A percentile compares a stretch with the other conserved stretches of the same genome.
Conservation (phyloP, 2,888 invertebrate species). For the Zeuzera pyrina region DNA sequence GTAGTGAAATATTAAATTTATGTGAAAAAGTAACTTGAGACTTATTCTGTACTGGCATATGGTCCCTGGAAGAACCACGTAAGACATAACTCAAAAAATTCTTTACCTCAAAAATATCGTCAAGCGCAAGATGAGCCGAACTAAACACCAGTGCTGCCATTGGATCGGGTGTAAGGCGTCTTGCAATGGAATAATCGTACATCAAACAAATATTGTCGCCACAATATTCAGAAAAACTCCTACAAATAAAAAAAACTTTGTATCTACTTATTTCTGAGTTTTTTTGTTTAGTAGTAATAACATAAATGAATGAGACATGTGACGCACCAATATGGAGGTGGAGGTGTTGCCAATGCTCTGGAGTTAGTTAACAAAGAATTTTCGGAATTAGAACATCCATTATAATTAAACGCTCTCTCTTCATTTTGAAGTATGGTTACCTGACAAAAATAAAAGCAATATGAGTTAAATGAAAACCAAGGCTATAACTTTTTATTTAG, state of each 20-base stretch:
- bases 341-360: conserved; percentile 34
- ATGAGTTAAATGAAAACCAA: neutral
- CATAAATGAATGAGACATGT: no score
- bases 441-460: conserved; percentile 19
- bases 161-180: conserved; percentile 59
- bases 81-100: no score
- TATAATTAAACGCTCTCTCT: conserved; percentile 54
- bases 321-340: conserved; percentile 54
- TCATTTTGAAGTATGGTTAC: conserved; percentile 59
- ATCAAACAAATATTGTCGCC: conserved; percentile 81
- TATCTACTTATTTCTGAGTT: no score
- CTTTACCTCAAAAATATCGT: conserved; percentile 84
- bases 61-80: no score
- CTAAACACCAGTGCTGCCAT: conserved; percentile 77
- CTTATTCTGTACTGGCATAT: no score
- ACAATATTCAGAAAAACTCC: conserved; percentile 76
- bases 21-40: no score
- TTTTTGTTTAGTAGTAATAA: no score
- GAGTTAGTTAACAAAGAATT: conserved; percentile 41
- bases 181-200: conserved; percentile 78
- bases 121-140: conserved; percentile 78
- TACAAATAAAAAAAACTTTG: no score
- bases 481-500: neutral
- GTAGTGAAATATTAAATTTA: no score
- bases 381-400: conserved; percentile 49